These are phyloP conservation scores for Liolophura sinensis DNA, from an alignment of 1,140 invertebrate genomes.

Conservation along the genomic window DNA sequence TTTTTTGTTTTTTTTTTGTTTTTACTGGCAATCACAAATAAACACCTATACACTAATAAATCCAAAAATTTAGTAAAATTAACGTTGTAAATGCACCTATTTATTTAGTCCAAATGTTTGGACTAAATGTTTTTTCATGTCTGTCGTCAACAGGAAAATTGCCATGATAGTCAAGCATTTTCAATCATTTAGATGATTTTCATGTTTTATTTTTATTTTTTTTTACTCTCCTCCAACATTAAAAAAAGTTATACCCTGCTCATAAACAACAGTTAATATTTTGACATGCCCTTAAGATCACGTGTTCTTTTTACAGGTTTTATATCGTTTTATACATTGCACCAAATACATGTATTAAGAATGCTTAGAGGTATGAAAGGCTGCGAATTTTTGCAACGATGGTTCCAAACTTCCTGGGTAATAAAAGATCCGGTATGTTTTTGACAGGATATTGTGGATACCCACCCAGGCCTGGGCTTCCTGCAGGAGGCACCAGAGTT, in stretches of 20 bases:
- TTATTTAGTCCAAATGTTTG: background rate
- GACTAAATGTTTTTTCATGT: background rate
- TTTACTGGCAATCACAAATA: no score
- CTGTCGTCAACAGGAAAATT: background rate
- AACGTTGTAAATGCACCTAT: no score
- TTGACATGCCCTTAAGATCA: background rate
- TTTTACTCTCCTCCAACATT: no score
- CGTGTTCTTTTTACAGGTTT: background rate
- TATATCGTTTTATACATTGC: background rate
- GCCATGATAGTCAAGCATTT: background rate
- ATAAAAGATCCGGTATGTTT: background rate
- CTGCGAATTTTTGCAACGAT: no score
- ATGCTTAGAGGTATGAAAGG: no score
- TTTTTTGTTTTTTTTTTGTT: no score
- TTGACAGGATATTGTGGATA: slow-evolving; percentile 96
- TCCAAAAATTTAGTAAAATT: no score
- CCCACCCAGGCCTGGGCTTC: slow-evolving; percentile 97
- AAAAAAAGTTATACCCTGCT: no score
- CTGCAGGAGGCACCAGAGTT: slow-evolving; percentile 97
- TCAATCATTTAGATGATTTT: background rate
- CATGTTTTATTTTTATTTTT: background rate
- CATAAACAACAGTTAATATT: background rate
- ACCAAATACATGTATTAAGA: background rate
- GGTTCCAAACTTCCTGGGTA: no score
- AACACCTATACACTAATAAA: no score